Evolutionary conservation across 2,888 invertebrate genomes (phyloP), one percentile per base, ranked within the genome.

Genomic region (Scrobipalpa costella): DNA sequence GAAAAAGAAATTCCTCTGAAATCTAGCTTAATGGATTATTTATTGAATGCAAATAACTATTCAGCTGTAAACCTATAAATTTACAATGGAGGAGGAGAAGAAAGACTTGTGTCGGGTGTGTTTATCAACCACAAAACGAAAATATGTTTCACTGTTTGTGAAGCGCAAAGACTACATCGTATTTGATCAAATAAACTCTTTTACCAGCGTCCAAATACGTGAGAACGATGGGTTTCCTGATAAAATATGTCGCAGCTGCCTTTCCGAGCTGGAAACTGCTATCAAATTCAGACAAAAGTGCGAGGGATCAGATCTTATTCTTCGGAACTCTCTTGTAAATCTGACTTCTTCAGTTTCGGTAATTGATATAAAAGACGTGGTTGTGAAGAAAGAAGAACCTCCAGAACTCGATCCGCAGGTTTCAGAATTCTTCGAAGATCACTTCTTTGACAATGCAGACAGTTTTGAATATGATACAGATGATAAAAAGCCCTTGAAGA

Each of bases 271-370:
- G 0, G 83, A 87, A 61, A 77, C 74, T 1, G 84, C 85, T 0
- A 64, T 86, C 7, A 74, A 73, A 27, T 90, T 90, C 65, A 87
- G 83, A 68, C 71, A 75, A 17, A 86, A 84, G 66, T 90, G 90
- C 70, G 81, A 84, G 66, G 75, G 65, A 44, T 83, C 88, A 0
- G 77, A 87, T 65, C 66, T 70, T 11, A 68, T 83, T 15, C 71
- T 88, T 34, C 73, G 67, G 7, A 69, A 72, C 15, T 64, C 72
- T 11, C 19, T 59, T 11, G 38, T 49, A 0, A 61, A 33, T 40
- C 19, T 17, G 2, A 5, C 47, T 49, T 13, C 47, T 49, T 13
- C 15, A 11, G 7, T 7, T 13, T 3, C 44, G 1, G 62, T 61
- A 40, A 61, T 63, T 33, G 60, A 65, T n/a, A 40, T 62, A 27